Conservation (phyloP, 2,797 vertebrate species). For the Melanogrammus aeglefinus region DNA sequence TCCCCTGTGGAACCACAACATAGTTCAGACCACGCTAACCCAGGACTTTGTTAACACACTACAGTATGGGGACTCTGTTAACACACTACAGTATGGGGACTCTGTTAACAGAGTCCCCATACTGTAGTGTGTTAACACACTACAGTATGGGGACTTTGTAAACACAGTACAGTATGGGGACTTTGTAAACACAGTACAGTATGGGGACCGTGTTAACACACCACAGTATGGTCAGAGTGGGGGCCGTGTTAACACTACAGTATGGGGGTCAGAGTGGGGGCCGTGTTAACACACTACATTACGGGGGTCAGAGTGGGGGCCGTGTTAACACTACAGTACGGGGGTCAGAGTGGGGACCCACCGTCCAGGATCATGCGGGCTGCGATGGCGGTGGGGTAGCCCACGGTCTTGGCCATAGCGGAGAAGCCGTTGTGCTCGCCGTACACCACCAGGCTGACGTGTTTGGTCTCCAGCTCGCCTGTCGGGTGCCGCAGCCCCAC, state of each 20-base stretch:
- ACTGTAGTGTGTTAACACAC: too few species aligned
- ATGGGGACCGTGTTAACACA: background rate
- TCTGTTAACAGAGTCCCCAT: too few species aligned
- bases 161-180: too few species aligned
- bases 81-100: too few species aligned
- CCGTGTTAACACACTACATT: background rate
- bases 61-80: too few species aligned
- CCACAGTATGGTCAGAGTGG: background rate
- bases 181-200: too few species aligned
- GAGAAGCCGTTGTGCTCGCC: constrained; percentile 87
- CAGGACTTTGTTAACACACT: background rate
- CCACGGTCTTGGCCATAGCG: constrained; percentile 97
- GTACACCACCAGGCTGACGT: constrained; percentile 87
- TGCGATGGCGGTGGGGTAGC: constrained; percentile 88
- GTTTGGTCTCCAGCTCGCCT: constrained; percentile 90
- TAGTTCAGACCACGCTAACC: background rate
- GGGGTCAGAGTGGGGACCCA: constrained; percentile 72
- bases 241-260: background rate
- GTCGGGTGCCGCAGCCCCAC: constrained; percentile 89
- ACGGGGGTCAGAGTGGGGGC: background rate
- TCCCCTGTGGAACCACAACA: constrained; percentile 76
- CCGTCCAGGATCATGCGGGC: constrained; percentile 88
- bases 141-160: too few species aligned
- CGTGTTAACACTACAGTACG: background rate
- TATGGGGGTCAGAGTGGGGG: background rate